Evolutionary conservation across 1,140 invertebrate species (phyloP), one percentile per base, ranked within the genome.

Genomic region (Calycopis cecrops): DNA sequence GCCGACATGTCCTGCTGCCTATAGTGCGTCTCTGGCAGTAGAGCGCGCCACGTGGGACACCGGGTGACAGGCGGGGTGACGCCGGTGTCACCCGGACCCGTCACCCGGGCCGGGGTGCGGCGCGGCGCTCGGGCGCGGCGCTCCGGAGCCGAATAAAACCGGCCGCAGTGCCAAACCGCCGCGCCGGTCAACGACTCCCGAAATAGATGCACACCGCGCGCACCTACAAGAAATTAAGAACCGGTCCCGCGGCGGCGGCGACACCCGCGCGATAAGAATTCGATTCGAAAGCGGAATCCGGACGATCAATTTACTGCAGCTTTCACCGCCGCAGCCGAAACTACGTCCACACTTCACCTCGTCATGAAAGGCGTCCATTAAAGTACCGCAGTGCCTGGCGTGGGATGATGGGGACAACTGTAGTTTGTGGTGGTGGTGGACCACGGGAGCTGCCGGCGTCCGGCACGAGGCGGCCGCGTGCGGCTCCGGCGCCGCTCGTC

Each of bases 111-210:
- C 63, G 59, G 44, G 60, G 55, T 57, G 55, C 75, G 74, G 74
- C 77, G 74, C 54, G 67, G 68, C 56, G 44, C 55, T 60, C 63
- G 56, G 61, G 60, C 60, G 63, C 52, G 61, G 61, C 64, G 59
- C 61, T 63, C 63, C 57, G 62, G 66, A 62, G 66, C 66, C 70
- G 70, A 69, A 68, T 68, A 67, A 70, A 71, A 74, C 71, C 69
- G 66, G 69, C 69, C 66, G 64, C 60, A 69, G 70, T 75, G 78
- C 78, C 76, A 75, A 76, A 69, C 72, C 64, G 67, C 74, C 82
- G 82, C 64, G 67, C 74, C 82, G 82, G 82, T 85, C 82, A 83
- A 76, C 79, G 82, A 83, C 82, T 83, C 78, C 79, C 82, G 76
- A 85, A 85, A 84, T 84, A 84, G 80, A 80, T 76, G 79, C 79